Conservation (phyloP, 1,140 invertebrate genomes). For the Nilaparvata lugens region DNA sequence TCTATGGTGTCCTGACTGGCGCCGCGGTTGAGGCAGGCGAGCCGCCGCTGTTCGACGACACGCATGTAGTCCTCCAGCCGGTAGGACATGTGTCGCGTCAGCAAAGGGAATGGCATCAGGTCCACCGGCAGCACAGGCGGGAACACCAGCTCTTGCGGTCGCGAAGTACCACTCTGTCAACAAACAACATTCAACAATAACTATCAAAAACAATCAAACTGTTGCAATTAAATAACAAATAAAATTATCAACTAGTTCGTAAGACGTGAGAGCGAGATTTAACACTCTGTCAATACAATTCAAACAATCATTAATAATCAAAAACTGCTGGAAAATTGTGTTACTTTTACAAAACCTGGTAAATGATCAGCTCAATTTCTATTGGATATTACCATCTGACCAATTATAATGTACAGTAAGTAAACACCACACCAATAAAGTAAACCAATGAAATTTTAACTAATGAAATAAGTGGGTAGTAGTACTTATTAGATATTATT, state of each 20-base stretch:
- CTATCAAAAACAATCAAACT: background rate
- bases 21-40: slow-evolving; percentile 48
- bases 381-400: no score
- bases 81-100: slow-evolving; percentile 36
- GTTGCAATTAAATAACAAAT: no score
- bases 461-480: no score
- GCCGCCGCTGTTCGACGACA: slow-evolving; percentile 45
- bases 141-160: slow-evolving; percentile 39
- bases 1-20: slow-evolving; percentile 68
- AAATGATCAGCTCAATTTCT: no score
- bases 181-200: slow-evolving; percentile 6
- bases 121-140: slow-evolving; percentile 43
- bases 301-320: background rate
- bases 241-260: no score
- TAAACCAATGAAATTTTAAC: no score
- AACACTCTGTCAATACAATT: slow-evolving; percentile 23
- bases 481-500: no score
- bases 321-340: no score
- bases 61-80: slow-evolving; percentile 43
- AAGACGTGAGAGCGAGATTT: slow-evolving; percentile 23
- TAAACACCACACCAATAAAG: no score
- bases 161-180: slow-evolving; percentile 22
- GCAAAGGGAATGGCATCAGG: slow-evolving; percentile 45
- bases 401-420: no score
- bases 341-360: no score